Conservation (phyloP, 64 coral and sea anemone species). For the Platygyra sinensis region DNA sequence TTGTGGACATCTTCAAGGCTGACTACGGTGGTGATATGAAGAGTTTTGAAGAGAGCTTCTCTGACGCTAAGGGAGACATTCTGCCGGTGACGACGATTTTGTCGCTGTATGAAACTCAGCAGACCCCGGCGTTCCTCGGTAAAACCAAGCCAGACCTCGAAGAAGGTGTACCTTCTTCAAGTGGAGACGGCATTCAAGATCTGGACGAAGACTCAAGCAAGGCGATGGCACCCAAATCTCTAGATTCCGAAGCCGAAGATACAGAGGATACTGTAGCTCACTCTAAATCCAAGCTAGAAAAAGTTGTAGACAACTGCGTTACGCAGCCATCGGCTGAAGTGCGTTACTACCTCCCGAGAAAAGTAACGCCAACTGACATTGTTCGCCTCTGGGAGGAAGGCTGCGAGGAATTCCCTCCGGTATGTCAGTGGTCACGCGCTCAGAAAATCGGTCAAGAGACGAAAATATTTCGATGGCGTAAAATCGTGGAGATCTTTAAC, state of each 20-base stretch:
- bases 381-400: conserved; percentile 94
- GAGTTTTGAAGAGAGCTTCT: conserved; percentile 85
- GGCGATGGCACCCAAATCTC: background rate
- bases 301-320: background rate
- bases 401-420: conserved; percentile 91
- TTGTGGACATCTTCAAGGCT: conserved; percentile 92
- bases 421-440: conserved; percentile 86
- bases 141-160: conserved; percentile 22
- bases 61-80: conserved; percentile 77
- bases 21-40: conserved; percentile 87
- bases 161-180: background rate
- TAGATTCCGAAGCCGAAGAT: conserved; percentile 54
- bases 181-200: background rate
- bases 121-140: conserved; percentile 81
- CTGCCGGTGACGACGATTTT: conserved; percentile 96
- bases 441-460: conserved; percentile 99
- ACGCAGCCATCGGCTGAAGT: conserved; percentile 35
- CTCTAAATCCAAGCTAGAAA: background rate
- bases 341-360: conserved; percentile 89
- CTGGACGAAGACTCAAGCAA: conserved; percentile 21
- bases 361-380: conserved; percentile 92
- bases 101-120: conserved; percentile 93
- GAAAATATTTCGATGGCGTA: conserved; percentile 99
- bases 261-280: background rate
- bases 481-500: conserved; percentile 97